Evolutionary conservation across 2,888 invertebrate genomes (phyloP), one percentile per base, ranked within the genome.

Genomic region (Schrankia costaestrigalis): DNA sequence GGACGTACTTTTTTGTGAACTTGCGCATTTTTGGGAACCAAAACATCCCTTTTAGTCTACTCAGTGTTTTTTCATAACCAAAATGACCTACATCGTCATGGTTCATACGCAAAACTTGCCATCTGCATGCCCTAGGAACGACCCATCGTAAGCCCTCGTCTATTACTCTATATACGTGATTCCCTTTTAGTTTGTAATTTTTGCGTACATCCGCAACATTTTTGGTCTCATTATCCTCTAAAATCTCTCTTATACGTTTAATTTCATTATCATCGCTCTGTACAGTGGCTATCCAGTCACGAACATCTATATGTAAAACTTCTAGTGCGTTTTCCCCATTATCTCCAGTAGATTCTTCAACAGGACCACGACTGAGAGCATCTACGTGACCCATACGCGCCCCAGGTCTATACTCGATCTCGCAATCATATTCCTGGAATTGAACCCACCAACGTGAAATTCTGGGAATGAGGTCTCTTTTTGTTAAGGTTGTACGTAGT

Each of bases 11-110:
- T 8, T 28, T 19, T 1, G 31, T 26, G 8, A 35, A 32, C 3
- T 12, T 22, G 2, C 31, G 10, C 28, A 40, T 27, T 22, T 40
- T 40, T 7, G 40, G 28, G 6, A 40, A 40, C 40, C 35, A 40
- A 24, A 35, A 40, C 1, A 18, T 1, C 1, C 8, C 12, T 12
- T 8, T 18, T 3, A 41, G 4, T 6, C 33, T 2, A 5, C 25
- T 30, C 5, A 34, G 11, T 0, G 41, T 41, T 11, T 41, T 41
- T 0, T 32, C 30, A 10, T 15, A 26, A 3, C 35, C 28, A 5
- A 32, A 35, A n/a, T 41, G 35, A 3, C 35, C 61, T 0, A 56
- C 41, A 9, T 55, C 68, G 26, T 80, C 77, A 32, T 80, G 78
- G 27, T 67, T 68, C 17, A 53, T 45, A 5, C 59, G 54, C 9